phyloP scores from a whole-genome alignment of 2,113 vertebrate genomes.

The Caretta caretta region DNA sequence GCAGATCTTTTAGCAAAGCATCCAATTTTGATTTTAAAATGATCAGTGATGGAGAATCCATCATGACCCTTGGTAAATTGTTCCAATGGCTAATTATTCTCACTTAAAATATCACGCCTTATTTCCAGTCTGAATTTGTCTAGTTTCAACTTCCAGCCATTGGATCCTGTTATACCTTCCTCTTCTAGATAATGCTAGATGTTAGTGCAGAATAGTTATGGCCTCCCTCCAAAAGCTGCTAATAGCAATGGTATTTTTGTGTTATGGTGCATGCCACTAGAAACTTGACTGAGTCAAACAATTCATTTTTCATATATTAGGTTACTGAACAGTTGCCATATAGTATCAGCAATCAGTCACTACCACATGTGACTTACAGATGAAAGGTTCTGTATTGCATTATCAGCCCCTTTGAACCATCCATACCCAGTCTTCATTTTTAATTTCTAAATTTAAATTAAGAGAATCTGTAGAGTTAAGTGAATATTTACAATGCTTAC shows the following conservation, averaged over 20 bases:
- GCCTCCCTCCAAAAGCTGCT: not conserved
- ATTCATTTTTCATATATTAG: not conserved
- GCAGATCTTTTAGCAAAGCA: not conserved
- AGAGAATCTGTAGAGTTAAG: not conserved
- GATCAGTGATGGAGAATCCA: not conserved
- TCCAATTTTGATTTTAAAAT: not conserved
- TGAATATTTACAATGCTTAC: not conserved
- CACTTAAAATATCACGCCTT: not conserved
- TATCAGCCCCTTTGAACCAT: not conserved
- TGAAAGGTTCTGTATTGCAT: not conserved
- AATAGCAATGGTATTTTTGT: not conserved
- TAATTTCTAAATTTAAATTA: constrained; percentile 38
- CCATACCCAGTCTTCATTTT: not conserved
- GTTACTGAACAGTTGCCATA: not conserved
- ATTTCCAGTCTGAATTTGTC: not conserved
- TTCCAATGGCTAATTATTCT: not conserved
- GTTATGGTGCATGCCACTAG: not conserved
- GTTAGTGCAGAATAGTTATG: not conserved
- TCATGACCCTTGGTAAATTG: not conserved
- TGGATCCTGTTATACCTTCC: not conserved
- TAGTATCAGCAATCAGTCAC: not conserved
- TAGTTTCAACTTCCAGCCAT: not conserved
- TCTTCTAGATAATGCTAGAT: not conserved
- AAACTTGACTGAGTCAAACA: not conserved
- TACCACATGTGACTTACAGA: not conserved